Evolutionary conservation across 2,113 vertebrate species (phyloP), one percentile per base, ranked within the genome.

Genomic region (Protobothrops mucrosquamatus): DNA sequence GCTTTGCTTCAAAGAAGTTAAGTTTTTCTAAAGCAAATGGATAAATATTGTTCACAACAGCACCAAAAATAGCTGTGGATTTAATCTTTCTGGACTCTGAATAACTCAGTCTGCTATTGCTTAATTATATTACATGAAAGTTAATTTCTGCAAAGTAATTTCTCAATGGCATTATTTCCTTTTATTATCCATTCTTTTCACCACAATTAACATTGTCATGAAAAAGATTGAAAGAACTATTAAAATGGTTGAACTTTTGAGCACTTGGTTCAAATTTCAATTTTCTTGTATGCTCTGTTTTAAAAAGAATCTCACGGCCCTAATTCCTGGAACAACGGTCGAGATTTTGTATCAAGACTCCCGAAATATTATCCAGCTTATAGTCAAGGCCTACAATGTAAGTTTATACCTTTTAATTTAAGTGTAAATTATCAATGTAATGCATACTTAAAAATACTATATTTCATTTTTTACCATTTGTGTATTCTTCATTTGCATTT

Each of bases 291-390:
- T 6, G 23, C 1, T 6, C 64, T 64, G 74, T 23, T 46, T 29
- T 9, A 8, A 6, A 1, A 97, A 99, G 99, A 99, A 99, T 94
- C 99, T 99, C 59, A 99, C 99, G 0, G 98, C 98, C 0, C 97
- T 99, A 93, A 99, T 99, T 92, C 99, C 99, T 85, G 99, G 99
- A 93, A 99, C 99, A 0, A 99, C 98, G 0, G 99, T 99, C 55
- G 99, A 99, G 95, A 99, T 99, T 97, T 97, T 99, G 94, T 98
- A 99, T 86, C 98, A 98, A 97, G 99, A 99, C 96, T 99, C 99
- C 46, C 99, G 99, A 97, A 99, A 99, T 89, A 99, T 99, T 23
- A 99, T 99, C 15, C 99, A 99, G 81, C 98, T 99, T 92, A 99
- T 99, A 3, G 97, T 99, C 89, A 97, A 98, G 23, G 99, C 99